Evolutionary conservation across 2,888 invertebrate genomes (phyloP), one percentile per base, ranked within the genome.

Genomic region (Lydus trimaculatus): DNA sequence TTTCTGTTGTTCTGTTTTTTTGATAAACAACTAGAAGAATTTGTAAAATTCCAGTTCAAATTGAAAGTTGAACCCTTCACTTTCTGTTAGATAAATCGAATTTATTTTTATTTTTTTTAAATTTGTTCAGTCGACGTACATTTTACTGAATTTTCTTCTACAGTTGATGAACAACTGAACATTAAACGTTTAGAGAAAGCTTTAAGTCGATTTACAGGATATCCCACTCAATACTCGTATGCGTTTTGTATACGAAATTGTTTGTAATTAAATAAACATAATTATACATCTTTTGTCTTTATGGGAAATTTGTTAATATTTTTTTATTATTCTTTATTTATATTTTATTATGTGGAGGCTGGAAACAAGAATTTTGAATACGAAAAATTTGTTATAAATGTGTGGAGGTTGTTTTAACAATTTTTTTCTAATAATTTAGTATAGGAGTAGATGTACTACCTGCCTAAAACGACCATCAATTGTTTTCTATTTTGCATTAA

Each of bases 11-110:
- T 3, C 0, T 43, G 0, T n/a, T n/a, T 13, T 36, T 36, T 13
- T 36, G 4, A 13, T 36, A 4, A 36, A 15, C 36, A 15, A 36
- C 36, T 3, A 2, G 36, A 13, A 59, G 31, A 31, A 17, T 11
- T 63, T 48, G 39, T 17, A 5, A 43, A 20, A 48, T 48, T 48
- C 20, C 48, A 48, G 8, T 43, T 43, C 2, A 28, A 20, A 17
- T 31, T 9, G 59, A 59, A 33, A 58, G 33, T 31, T 60, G 13
- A 33, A 11, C 60, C 20, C 59, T 31, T 33, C 60, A 60, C 60
- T 60, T 60, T 33, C 60, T 33, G 6, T 36, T 28, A n/a, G 17
- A 4, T 31, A 6, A 15, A 13, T 11, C 9, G 11, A n/a, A n/a
- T 31, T 59, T 31, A 4, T 31, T 59, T 17, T 59, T 17, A 28